Evolutionary conservation across 1,140 invertebrate species (phyloP).

Genomic region (Drosophila kanapiae): DNA sequence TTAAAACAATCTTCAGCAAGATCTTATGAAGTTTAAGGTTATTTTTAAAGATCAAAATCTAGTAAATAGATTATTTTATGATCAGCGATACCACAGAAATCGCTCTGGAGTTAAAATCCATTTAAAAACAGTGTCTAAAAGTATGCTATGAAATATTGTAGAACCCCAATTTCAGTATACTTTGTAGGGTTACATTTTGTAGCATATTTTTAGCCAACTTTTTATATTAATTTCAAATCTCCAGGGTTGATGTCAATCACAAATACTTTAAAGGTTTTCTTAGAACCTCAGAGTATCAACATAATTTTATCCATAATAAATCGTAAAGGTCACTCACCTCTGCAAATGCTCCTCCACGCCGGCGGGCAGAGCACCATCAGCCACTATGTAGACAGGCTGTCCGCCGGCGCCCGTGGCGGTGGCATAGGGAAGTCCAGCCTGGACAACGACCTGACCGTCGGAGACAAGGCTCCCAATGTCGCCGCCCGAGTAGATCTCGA

Average conservation of each 20-base stretch:
- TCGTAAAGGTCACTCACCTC: slow-evolving; percentile 67
- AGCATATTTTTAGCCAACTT: background rate
- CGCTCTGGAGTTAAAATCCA: background rate
- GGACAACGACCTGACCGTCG: slow-evolving; percentile 81
- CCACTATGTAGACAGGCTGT: slow-evolving; percentile 83
- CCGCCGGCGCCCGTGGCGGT: slow-evolving; percentile 67
- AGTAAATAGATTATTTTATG: background rate
- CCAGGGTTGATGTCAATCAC: too few species aligned
- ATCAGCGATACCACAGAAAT: background rate
- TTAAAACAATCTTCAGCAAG: background rate
- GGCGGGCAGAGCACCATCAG: slow-evolving; percentile 66
- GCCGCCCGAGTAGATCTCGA: slow-evolving; percentile 86
- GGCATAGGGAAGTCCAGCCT: slow-evolving; percentile 80
- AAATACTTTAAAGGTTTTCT: background rate
- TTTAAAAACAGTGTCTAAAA: background rate
- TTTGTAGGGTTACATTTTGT: too few species aligned
- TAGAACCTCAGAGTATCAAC: too few species aligned
- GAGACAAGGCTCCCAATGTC: slow-evolving; percentile 85
- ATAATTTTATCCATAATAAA: too few species aligned
- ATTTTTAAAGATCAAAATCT: background rate
- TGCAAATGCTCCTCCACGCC: slow-evolving; percentile 81
- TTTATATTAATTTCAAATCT: background rate
- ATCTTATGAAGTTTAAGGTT: background rate
- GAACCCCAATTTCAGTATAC: too few species aligned
- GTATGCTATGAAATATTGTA: too few species aligned